A percentile compares a stretch with the other conserved stretches of the same genome.
These are phyloP conservation scores for Galaxea fascicularis DNA, from an alignment of 92 coral and sea anemone genomes.

Conservation along the genomic window DNA sequence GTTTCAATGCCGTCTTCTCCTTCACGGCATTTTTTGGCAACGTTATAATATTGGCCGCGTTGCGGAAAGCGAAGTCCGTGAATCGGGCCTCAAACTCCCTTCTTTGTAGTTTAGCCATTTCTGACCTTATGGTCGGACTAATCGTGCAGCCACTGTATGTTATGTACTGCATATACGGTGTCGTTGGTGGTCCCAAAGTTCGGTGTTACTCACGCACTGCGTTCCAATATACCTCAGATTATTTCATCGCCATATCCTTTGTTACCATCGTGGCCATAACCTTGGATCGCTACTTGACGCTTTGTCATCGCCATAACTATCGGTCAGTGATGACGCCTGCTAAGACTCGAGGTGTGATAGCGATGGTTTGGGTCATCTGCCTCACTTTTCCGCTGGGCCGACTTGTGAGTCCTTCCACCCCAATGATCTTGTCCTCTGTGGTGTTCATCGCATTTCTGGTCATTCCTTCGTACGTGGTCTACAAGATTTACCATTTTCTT, in stretches of 20 bases:
- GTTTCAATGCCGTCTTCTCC: slow-evolving; percentile 1
- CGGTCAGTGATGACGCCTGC: slow-evolving; percentile 12
- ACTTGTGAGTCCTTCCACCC: slow-evolving; percentile 11
- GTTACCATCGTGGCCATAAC: slow-evolving; percentile 31
- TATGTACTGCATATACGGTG: slow-evolving; percentile 24
- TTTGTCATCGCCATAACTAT: neutral
- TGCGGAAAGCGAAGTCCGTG: neutral
- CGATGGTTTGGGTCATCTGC: slow-evolving; percentile 8
- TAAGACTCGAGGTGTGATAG: neutral
- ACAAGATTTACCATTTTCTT: slow-evolving; percentile 30
- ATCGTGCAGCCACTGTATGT: slow-evolving; percentile 31
- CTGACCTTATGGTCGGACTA: slow-evolving; percentile 30
- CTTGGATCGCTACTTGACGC: slow-evolving; percentile 25
- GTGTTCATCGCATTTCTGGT: slow-evolving; percentile 16
- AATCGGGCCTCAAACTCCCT: slow-evolving; percentile 6
- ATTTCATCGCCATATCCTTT: slow-evolving; percentile 27
- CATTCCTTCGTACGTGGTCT: slow-evolving; percentile 25
- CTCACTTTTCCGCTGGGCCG: slow-evolving; percentile 27
- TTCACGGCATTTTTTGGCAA: slow-evolving; percentile 32
- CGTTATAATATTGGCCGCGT: slow-evolving; percentile 14
- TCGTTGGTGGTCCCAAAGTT: slow-evolving; percentile 18
- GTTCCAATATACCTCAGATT: slow-evolving; percentile 9
- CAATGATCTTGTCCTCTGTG: slow-evolving; percentile 24
- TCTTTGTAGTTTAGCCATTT: slow-evolving; percentile 12
- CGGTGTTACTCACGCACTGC: slow-evolving; percentile 32